These are phyloP conservation scores for Aptenodytes patagonicus DNA, from an alignment of 2,113 vertebrate genomes.

Conservation along the genomic window DNA sequence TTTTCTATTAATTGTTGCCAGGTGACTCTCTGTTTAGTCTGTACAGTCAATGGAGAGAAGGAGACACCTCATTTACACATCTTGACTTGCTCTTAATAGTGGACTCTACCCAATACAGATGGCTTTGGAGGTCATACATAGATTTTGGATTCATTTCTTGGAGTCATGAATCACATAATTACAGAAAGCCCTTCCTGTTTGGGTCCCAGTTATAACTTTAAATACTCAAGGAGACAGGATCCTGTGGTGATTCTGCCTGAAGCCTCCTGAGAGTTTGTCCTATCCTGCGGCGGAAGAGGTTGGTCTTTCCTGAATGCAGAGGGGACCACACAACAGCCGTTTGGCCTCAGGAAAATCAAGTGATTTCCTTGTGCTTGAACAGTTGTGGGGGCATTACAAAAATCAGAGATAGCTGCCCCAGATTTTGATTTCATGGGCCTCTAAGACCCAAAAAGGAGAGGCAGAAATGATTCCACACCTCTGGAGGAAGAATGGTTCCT, in stretches of 20 bases:
- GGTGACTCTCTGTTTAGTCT: constrained; percentile 67
- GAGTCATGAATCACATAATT: not conserved
- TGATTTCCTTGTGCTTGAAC: not conserved
- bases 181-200: not conserved
- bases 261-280: not conserved
- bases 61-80: constrained; percentile 66
- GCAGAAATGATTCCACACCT: not conserved
- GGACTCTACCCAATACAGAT: constrained; percentile 26
- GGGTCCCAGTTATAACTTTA: not conserved
- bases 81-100: constrained; percentile 14
- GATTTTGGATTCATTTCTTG: not conserved
- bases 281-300: not conserved
- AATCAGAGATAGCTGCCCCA: not conserved
- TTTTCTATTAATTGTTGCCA: constrained; percentile 62
- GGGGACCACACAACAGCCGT: not conserved
- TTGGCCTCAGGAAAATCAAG: not conserved
- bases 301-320: not conserved
- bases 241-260: not conserved
- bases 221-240: not conserved
- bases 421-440: not conserved
- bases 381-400: not conserved
- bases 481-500: not conserved
- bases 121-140: not conserved
- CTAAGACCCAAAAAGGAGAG: not conserved
- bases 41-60: constrained; percentile 43